These are phyloP conservation scores for Percina caprodes DNA, from an alignment of 2,113 vertebrate species.

Conservation along the genomic window DNA sequence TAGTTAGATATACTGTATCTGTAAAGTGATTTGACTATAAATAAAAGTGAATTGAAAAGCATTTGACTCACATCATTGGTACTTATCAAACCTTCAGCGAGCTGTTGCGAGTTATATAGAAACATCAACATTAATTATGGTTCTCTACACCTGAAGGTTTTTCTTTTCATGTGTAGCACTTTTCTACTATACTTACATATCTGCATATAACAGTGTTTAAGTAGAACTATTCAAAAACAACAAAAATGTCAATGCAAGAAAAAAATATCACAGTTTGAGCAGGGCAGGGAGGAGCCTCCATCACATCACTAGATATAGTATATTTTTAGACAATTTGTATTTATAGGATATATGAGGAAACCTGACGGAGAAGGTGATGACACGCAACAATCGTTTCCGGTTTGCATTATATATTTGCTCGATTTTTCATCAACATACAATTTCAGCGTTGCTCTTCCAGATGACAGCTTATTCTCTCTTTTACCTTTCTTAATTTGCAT, in stretches of 20 bases:
- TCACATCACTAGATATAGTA: no score
- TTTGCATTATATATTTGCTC: not conserved
- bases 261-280: not conserved
- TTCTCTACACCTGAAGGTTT: not conserved
- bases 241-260: not conserved
- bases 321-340: no score
- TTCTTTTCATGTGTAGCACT: not conserved
- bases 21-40: no score
- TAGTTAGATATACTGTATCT: no score
- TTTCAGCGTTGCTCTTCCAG: not conserved
- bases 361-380: not conserved
- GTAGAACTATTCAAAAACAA: not conserved
- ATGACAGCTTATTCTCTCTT: not conserved
- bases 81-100: not conserved
- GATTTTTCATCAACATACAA: not conserved
- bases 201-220: not conserved
- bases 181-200: not conserved
- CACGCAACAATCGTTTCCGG: not conserved
- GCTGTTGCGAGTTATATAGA: not conserved
- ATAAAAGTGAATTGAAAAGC: no score
- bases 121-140: not conserved
- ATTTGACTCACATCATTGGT: not conserved
- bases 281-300: no score
- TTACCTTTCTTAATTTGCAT: not conserved
- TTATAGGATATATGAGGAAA: not conserved